These are phyloP conservation scores for Amniataba percoides DNA, from an alignment of 2,797 vertebrate genomes.

Conservation along the genomic window DNA sequence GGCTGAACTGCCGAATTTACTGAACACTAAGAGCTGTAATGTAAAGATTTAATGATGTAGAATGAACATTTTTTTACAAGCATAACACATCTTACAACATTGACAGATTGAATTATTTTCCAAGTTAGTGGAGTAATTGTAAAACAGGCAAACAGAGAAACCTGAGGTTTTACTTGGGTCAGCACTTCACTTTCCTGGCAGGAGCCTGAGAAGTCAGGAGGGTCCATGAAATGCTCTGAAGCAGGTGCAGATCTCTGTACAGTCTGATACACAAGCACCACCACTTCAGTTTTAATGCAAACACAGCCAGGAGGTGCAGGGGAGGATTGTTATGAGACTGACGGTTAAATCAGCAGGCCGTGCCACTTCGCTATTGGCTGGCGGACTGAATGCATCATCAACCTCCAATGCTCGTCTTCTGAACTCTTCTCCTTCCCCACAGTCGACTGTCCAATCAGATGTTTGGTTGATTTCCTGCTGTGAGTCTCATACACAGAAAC, in stretches of 20 bases:
- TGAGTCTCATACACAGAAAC: slow-evolving; percentile 81
- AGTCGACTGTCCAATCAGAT: slow-evolving; percentile 80
- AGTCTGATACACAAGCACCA: neutral
- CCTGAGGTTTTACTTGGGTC: neutral
- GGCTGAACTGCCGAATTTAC: neutral
- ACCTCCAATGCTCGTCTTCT: slow-evolving; percentile 83
- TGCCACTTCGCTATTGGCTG: slow-evolving; percentile 85
- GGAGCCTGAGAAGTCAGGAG: neutral
- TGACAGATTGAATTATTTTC: neutral
- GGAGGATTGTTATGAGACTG: neutral
- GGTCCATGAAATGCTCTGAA: neutral
- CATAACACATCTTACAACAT: neutral
- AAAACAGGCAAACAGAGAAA: neutral
- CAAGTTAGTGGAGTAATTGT: neutral
- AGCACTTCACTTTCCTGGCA: neutral
- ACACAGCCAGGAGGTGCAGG: neutral
- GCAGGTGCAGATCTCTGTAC: neutral
- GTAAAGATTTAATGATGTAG: slow-evolving; percentile 9
- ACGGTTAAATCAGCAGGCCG: slow-evolving; percentile 71
- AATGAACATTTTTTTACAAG: neutral
- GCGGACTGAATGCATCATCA: slow-evolving; percentile 85
- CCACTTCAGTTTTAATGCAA: neutral
- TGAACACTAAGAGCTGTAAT: neutral
- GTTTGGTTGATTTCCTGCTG: slow-evolving; percentile 69
- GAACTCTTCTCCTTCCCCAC: slow-evolving; percentile 75